These are phyloP conservation scores for Typhlomys cinereus DNA, from an alignment of 2,113 vertebrate species.

Conservation along the genomic window DNA sequence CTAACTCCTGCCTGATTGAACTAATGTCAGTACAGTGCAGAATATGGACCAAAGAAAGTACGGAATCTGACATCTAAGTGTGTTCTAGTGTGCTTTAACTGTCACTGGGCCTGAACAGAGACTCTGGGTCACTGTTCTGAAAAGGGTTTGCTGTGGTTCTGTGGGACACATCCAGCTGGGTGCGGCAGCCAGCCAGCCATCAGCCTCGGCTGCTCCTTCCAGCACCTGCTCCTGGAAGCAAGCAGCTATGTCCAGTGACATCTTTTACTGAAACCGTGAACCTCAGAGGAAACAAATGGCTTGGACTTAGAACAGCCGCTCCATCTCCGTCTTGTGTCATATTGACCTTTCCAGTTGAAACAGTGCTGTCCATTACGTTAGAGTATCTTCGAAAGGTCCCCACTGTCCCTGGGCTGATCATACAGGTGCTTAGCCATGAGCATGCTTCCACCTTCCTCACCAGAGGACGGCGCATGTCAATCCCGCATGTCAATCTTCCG, in stretches of 20 bases:
- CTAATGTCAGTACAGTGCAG: neutral
- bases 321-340: neutral
- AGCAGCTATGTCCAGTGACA: constrained; percentile 54
- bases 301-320: constrained; percentile 7
- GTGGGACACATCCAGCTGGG: constrained; percentile 65
- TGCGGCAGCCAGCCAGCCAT: constrained; percentile 19
- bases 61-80: neutral
- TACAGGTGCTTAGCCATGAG: neutral
- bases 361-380: neutral
- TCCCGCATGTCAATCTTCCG: neutral
- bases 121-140: constrained; percentile 24
- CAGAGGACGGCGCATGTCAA: neutral
- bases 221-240: constrained; percentile 61
- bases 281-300: constrained; percentile 24
- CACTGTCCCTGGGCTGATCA: neutral
- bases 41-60: constrained; percentile 2
- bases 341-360: constrained; percentile 2
- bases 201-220: constrained; percentile 18
- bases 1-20: constrained; percentile 32
- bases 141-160: constrained; percentile 48
- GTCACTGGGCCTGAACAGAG: neutral
- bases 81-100: constrained; percentile 54
- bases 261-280: constrained; percentile 51
- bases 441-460: neutral
- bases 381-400: neutral